Base-by-base conservation (phyloP, 2,113 vertebrate species). In the Coturnix japonica region DNA sequence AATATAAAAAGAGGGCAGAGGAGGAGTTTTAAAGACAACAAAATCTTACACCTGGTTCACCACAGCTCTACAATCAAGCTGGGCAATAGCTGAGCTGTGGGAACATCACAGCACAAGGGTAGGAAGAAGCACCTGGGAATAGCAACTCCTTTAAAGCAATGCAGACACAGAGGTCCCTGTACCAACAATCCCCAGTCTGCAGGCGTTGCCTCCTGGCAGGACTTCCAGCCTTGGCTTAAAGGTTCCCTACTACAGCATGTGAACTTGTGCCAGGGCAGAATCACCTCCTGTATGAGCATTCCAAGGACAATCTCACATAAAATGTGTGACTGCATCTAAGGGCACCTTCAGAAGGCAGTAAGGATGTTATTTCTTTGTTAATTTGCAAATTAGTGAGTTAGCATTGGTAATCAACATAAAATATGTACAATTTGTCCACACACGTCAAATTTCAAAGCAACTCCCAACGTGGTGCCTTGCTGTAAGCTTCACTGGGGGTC, bases 151-250 rank as follows among this genome's bases (percentile, higher is more conserved):
- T 59, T 5, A 15, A 13, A 61, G 2, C 5, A 16, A 30, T 5
- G 19, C 9, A 22, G n/a, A 21, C 26, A 67, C 44, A 30, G 21
- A 23, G 57, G 8, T 33, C 39, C 7, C 46, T 0, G 0, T 1
- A n/a, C 0, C 72, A 76, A 15, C 76, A 39, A 43, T 57, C 51
- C 49, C 9, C 0, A 1, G 57, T 3, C 19, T 1, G 2, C 28
- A 16, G 15, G 11, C 2, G 3, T 0, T 7, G 16, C 30, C 35
- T 60, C 54, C 49, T 6, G 4, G 7, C 3, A 54, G 37, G 33
- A 59, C 64, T 69, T 72, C 76, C 23, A 51, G 49, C 0, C 1
- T 18, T 46, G 47, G 37, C 39, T 82, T 54, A 49, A 5, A 78
- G 26, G 33, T 6, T 90, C 56, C n/a, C 31, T 67, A 12, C 18